Percentiles rank a stretch among this genome's conserved stretches.
Evolutionary conservation across 2,888 invertebrate genomes (phyloP).

Genomic region (Beris morrisii): DNA sequence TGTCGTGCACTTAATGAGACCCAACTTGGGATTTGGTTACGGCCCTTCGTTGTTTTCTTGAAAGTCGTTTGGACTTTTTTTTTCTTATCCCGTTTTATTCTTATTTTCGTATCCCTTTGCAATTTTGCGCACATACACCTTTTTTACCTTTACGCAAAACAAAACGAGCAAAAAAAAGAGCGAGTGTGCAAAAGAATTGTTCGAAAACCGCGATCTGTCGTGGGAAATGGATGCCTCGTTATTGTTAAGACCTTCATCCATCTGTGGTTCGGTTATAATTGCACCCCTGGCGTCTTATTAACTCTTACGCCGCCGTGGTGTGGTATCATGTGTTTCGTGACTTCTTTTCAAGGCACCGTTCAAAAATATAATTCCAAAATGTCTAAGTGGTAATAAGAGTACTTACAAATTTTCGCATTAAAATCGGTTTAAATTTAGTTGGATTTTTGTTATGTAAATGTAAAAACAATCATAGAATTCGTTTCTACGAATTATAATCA

Average conservation of each 20-base stretch:
- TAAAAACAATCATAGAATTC: too few species aligned
- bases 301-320: slow-evolving; percentile 11
- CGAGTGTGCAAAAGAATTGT: slow-evolving; percentile 10
- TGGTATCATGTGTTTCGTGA: slow-evolving; percentile 19
- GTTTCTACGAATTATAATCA: too few species aligned
- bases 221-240: slow-evolving; percentile 27
- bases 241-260: slow-evolving; percentile 21
- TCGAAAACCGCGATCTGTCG: slow-evolving; percentile 31
- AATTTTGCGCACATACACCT: slow-evolving; percentile 13
- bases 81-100: neutral
- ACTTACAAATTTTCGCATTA: too few species aligned
- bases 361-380: too few species aligned
- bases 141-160: slow-evolving; percentile 1
- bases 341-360: slow-evolving; percentile 4
- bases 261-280: slow-evolving; percentile 28
- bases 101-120: neutral
- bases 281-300: slow-evolving; percentile 29
- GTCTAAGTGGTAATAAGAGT: too few species aligned
- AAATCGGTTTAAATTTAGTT: too few species aligned
- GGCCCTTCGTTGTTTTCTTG: slow-evolving; percentile 9
- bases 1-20: slow-evolving; percentile 33
- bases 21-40: slow-evolving; percentile 30
- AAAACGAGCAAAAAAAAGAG: slow-evolving; percentile 10
- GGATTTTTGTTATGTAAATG: too few species aligned
- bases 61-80: slow-evolving; percentile 5